A percentile compares a stretch with the other conserved stretches of the same genome.
Conservation (phyloP, 1,140 invertebrate species). For the Lasioglossum baleicum region DNA sequence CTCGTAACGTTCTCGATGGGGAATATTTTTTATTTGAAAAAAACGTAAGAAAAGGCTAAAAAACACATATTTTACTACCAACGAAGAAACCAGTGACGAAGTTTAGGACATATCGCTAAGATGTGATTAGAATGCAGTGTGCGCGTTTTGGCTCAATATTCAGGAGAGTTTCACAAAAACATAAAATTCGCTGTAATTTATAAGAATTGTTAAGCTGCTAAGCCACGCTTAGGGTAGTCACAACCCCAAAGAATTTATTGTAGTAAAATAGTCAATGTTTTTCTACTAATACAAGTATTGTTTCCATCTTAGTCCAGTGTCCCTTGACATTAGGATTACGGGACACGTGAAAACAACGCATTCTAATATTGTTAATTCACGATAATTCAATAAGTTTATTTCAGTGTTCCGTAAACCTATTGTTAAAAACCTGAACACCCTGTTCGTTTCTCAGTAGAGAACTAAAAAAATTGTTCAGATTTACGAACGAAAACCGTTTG, state of each 20-base stretch:
- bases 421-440: no score
- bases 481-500: no score
- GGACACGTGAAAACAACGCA: no score
- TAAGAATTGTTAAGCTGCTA: not conserved
- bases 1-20: not conserved
- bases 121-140: not conserved
- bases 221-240: not conserved
- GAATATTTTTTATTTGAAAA: not conserved
- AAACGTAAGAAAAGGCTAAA: not conserved
- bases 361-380: no score
- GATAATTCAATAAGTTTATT: no score
- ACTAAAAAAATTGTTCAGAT: no score
- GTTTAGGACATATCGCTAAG: conserved; percentile 24
- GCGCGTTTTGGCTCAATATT: no score
- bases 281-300: no score
- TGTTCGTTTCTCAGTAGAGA: no score
- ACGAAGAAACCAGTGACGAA: not conserved
- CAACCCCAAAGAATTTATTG: not conserved
- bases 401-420: no score
- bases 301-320: no score
- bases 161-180: not conserved
- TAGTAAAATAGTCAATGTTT: not conserved
- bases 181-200: not conserved
- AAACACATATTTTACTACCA: not conserved
- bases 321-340: no score